These are phyloP conservation scores for Chaenogobius annularis DNA, from an alignment of 2,113 vertebrate genomes.

Conservation along the genomic window DNA sequence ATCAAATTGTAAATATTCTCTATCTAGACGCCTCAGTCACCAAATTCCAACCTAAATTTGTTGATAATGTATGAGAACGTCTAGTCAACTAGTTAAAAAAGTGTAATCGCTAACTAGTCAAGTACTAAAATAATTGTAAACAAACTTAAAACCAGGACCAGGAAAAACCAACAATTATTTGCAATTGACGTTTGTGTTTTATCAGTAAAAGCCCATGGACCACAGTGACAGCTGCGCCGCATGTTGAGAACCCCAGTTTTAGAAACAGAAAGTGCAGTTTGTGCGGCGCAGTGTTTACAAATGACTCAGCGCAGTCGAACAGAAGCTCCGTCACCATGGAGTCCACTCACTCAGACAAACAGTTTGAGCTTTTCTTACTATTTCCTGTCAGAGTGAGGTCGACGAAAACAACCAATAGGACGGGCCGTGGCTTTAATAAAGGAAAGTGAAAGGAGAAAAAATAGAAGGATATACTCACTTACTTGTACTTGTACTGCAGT, in stretches of 20 bases:
- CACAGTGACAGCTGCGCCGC: neutral
- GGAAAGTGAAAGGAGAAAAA: no score
- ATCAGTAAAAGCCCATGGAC: neutral
- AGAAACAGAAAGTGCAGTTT: conserved; percentile 29
- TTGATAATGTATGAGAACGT: no score
- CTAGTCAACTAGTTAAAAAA: no score
- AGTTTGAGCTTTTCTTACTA: conserved; percentile 15
- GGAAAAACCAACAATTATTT: neutral
- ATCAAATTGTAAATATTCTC: no score
- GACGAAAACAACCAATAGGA: neutral
- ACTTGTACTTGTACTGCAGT: no score
- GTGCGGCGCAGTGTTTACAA: conserved; percentile 6
- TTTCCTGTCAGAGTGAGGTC: conserved; percentile 23
- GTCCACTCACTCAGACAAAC: no score
- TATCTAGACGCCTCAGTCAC: no score
- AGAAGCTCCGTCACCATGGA: neutral
- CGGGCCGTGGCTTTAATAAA: neutral
- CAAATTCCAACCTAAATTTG: no score
- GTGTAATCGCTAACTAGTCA: no score
- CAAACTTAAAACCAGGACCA: neutral
- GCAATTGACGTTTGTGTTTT: neutral
- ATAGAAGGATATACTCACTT: no score
- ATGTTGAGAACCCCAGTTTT: neutral
- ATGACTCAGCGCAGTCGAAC: conserved; percentile 47
- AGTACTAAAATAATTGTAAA: no score